Evolutionary conservation across 2,888 invertebrate species (phyloP), one percentile per base, ranked within the genome.

Genomic region (Allolobophora icterica): DNA sequence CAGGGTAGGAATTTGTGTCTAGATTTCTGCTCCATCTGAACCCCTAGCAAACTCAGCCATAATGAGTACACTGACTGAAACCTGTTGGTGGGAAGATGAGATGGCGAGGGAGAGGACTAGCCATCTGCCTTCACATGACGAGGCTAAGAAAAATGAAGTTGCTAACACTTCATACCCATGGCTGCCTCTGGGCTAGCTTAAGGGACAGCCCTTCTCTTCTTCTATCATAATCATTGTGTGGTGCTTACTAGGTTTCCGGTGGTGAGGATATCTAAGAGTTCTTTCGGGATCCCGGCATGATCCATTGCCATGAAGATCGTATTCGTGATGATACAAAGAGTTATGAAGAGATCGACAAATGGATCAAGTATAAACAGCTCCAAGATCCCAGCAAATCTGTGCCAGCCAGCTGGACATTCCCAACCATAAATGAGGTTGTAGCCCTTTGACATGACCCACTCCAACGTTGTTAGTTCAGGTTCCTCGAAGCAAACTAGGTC

Each of bases 301-400:
- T 99, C 99, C 95, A 98, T 96, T 33, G 98, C 99, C 99, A 99
- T 99, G 96, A 99, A 99, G 94, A 98, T 96, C 21, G 99, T 99
- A 96, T 99, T 99, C 95, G 98, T 98, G 93, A 99, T 98, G 96
- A 99, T 99, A 96, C 99, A 99, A 92, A 99, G 96, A 45, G 99
- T 99, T 95, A 99, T 99, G 96, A 99, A 99, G 94, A 99, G 96
- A 95, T 99, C 99, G 94, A 99, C 98, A 96, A 99, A 99, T 15
- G 99, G 98, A 96, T 99, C 99, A 96, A 99, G 98, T 93, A 99
- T 98, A 94, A 99, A 96, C 93, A 98, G 96, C 97, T 97, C 96
- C 97, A 97, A 96, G 92, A 94, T 93, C 90, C 98, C 97, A 96
- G 98, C 98, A 95, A 99, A 97, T 89, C 91, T 92, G 38, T 92